phyloP scores from a whole-genome alignment of 1,140 invertebrate genomes.

The Piezodorus guildinii region DNA sequence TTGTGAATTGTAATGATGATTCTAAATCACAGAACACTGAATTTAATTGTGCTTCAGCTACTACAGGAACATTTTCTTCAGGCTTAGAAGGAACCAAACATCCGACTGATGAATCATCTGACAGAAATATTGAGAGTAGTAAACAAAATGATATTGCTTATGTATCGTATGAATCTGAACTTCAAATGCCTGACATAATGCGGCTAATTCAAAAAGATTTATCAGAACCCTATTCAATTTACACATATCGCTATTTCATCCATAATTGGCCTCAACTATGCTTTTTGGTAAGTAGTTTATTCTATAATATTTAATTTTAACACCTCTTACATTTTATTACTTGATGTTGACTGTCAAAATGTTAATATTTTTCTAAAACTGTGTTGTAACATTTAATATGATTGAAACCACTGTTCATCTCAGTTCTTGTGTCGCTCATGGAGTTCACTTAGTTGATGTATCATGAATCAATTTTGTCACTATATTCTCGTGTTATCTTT shows the following conservation, averaged over 20 bases:
- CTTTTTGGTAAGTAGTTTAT: constrained; percentile 72
- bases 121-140: background rate
- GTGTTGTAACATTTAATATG: too few species aligned
- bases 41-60: too few species aligned
- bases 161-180: constrained; percentile 73
- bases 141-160: constrained; percentile 39
- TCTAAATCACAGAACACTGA: background rate
- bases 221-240: constrained; percentile 99
- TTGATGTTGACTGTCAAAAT: too few species aligned
- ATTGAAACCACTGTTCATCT: too few species aligned
- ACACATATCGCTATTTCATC: constrained; percentile 99
- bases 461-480: too few species aligned
- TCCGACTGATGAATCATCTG: background rate
- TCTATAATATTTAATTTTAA: too few species aligned
- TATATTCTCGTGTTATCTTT: too few species aligned
- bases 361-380: too few species aligned
- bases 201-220: constrained; percentile 96
- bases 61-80: too few species aligned
- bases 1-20: background rate
- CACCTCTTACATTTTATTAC: too few species aligned
- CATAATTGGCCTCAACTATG: constrained; percentile 99
- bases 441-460: too few species aligned
- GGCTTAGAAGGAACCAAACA: background rate
- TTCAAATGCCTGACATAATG: constrained; percentile 94
- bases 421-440: too few species aligned